phyloP scores from a whole-genome alignment of 2,888 invertebrate species.

The Leptopilina myrica region DNA sequence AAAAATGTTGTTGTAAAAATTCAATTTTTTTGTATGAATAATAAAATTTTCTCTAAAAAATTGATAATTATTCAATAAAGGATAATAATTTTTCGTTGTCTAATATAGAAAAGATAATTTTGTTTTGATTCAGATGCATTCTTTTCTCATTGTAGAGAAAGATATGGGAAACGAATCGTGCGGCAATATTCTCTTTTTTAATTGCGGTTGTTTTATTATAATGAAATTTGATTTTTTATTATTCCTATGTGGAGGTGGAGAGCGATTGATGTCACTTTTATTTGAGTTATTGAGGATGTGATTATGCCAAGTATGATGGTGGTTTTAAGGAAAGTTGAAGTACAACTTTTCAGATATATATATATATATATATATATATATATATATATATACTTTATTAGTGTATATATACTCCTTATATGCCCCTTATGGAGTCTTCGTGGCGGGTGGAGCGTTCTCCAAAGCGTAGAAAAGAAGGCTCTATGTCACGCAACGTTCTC shows the following conservation, averaged over 20 bases:
- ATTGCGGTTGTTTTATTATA: neutral
- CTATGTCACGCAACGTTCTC: slow-evolving; percentile 61
- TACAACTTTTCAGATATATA: neutral
- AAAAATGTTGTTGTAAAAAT: too few species aligned
- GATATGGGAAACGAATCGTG: too few species aligned
- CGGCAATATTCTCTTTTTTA: neutral
- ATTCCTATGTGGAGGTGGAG: neutral
- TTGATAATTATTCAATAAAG: too few species aligned
- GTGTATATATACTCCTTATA: slow-evolving; percentile 54
- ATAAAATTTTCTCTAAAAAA: too few species aligned
- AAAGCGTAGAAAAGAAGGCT: slow-evolving; percentile 72
- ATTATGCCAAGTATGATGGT: neutral
- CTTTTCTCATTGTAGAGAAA: too few species aligned
- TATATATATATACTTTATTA: slow-evolving; percentile 1
- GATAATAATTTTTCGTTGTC: too few species aligned
- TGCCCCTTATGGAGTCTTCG: slow-evolving; percentile 55
- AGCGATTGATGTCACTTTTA: neutral
- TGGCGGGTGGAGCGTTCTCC: slow-evolving; percentile 63
- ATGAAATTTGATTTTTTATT: slow-evolving; percentile 5
- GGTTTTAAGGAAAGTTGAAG: slow-evolving; percentile 8
- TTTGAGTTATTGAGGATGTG: slow-evolving; percentile 17
- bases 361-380: too few species aligned
- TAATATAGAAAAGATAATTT: too few species aligned
- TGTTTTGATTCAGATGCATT: too few species aligned
- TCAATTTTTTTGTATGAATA: too few species aligned